These are phyloP conservation scores for Scaptomyza montana DNA, from an alignment of 1,140 invertebrate species.

Conservation along the genomic window DNA sequence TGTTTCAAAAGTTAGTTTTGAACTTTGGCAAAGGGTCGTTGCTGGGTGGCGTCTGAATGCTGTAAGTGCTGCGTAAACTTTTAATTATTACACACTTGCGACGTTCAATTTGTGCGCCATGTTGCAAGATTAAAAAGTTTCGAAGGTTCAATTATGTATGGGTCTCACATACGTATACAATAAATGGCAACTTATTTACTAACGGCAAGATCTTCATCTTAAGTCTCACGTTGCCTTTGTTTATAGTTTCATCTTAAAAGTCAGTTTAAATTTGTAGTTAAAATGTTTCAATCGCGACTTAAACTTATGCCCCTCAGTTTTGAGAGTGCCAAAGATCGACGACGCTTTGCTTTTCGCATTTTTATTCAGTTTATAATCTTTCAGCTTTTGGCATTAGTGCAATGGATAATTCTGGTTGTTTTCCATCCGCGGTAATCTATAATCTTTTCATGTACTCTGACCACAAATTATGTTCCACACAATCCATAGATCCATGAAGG, in stretches of 20 bases:
- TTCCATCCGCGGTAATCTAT: neutral
- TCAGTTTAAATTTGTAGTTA: constrained; percentile 13
- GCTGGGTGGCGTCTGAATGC: constrained; percentile 1
- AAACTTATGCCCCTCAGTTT: constrained; percentile 11
- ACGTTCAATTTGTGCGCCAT: constrained; percentile 72
- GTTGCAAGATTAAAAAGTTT: constrained; percentile 75
- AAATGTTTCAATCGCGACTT: constrained; percentile 49
- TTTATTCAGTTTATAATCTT: constrained; percentile 13
- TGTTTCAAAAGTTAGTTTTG: constrained; percentile 67
- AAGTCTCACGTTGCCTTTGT: neutral
- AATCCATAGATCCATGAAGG: neutral
- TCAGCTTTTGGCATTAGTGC: neutral
- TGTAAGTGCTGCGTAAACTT: constrained; percentile 54
- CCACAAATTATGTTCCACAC: constrained; percentile 9
- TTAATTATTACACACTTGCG: constrained; percentile 77
- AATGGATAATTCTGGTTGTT: constrained; percentile 31
- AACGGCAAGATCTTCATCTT: neutral
- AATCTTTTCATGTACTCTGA: neutral
- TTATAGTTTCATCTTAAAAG: constrained; percentile 5
- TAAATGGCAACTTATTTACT: neutral
- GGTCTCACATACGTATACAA: neutral
- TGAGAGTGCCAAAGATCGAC: constrained; percentile 28
- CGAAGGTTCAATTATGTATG: constrained; percentile 65
- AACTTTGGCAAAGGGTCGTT: constrained; percentile 49
- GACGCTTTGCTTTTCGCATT: constrained; percentile 14